Base-by-base conservation (phyloP, 1,140 invertebrate species). In the Eubasilissa regina region DNA sequence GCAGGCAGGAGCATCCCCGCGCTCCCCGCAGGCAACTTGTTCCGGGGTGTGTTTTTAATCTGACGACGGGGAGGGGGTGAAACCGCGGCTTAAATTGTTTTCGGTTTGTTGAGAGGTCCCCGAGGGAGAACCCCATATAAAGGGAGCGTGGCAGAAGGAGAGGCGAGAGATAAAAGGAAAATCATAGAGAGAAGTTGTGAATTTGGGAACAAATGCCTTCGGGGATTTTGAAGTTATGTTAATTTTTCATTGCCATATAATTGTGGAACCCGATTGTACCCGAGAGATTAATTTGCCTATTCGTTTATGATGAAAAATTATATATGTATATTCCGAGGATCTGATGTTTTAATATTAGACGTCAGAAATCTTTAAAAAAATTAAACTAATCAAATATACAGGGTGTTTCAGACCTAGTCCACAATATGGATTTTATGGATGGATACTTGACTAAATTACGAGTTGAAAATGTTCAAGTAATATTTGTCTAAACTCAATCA, bases 51-150 rank as follows among this genome's bases (percentile, higher is more conserved):
- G 58, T 47, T 74, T 76, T 80, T 76, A 76, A 76, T 80, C 79
- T 76, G 74, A 17, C 74, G 74, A 51, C 47, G 35, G 25, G 48
- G 51, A 8, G 68, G 48, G 79, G 75, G 75, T 44, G 51, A 80
- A 77, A 80, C 70, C 74, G 66, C 60, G 79, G 68, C 75, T 80
- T 77, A 77, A 80, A 80, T 80, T 80, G 79, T 80, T 80, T 80
- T 77, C 75, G 74, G 79, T 77, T 80, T 80, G 68, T 73, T 56
- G 74, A 75, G 66, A 60, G 74, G 60, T 53, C 25, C 19, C 53
- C 0, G 73, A 47, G 73, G 73, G 73, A 15, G 25, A 44, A 35
- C 7, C n/a, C 11, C 0, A 58, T 15, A 58, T 15, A 12, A 10
- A 15, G 55, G 17, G 21, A 58, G 12, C 21, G 55, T 10, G 55